Conservation (phyloP, 2,888 invertebrate genomes). For the Epistrophella euchroma region DNA sequence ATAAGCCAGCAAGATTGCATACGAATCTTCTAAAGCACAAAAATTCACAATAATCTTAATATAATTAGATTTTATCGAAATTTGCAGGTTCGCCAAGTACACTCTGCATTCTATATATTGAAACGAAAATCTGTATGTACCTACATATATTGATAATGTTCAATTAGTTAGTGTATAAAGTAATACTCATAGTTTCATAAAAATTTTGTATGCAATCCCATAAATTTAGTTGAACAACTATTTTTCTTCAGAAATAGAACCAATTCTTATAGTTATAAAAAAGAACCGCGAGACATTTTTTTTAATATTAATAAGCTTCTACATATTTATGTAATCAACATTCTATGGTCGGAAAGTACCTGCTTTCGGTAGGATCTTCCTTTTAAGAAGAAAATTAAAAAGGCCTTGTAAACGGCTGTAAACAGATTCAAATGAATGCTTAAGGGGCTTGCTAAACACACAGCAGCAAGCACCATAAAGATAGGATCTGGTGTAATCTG, state of each 20-base stretch:
- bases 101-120: too few species aligned
- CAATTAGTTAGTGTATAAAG: neutral
- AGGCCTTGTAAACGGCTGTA: constrained; percentile 62
- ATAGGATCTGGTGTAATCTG: constrained; percentile 67
- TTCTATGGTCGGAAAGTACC: constrained; percentile 21
- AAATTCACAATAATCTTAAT: too few species aligned
- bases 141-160: too few species aligned
- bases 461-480: constrained; percentile 37
- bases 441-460: constrained; percentile 36
- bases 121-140: too few species aligned
- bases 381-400: constrained; percentile 60
- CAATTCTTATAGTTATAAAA: neutral
- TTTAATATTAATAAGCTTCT: constrained; percentile 56
- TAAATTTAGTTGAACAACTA: constrained; percentile 2
- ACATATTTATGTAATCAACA: constrained; percentile 44
- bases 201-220: neutral
- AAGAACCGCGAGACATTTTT: constrained; percentile 21
- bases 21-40: too few species aligned
- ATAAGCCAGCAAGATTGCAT: too few species aligned
- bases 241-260: neutral
- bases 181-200: neutral
- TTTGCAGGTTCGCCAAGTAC: too few species aligned
- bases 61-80: too few species aligned
- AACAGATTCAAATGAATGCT: constrained; percentile 67
- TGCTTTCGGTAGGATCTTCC: constrained; percentile 36